These are phyloP conservation scores for Ursus arctos DNA, from an alignment of 2,113 vertebrate genomes.

Conservation along the genomic window DNA sequence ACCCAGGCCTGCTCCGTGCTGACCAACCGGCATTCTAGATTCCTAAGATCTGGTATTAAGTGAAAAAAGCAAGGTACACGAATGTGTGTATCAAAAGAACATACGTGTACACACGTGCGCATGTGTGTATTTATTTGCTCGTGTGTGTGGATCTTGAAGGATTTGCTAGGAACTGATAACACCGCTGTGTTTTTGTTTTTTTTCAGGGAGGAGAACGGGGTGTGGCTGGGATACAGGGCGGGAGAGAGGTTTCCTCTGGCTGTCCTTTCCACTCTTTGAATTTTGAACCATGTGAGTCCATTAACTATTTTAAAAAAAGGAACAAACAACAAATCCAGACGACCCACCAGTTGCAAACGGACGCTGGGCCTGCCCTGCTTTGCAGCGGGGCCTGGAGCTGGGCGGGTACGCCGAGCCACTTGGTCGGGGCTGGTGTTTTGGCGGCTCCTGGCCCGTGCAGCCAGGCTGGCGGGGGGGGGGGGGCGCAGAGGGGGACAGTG, in stretches of 20 bases:
- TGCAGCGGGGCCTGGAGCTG: background rate
- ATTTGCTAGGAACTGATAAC: background rate
- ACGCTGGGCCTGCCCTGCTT: background rate
- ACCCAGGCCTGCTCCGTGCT: background rate
- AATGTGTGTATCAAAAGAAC: background rate
- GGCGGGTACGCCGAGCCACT: accelerated
- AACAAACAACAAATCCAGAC: background rate
- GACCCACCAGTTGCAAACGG: too few relatives aligned
- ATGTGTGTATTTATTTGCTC: background rate
- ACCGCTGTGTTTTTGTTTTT: background rate
- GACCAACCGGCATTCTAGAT: background rate
- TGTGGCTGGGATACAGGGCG: background rate
- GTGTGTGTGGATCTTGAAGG: background rate
- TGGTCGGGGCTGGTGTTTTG: background rate
- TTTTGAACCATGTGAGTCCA: background rate
- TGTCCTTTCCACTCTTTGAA: background rate
- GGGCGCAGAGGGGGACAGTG: accelerated
- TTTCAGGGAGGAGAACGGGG: too few relatives aligned
- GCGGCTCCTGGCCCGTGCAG: background rate
- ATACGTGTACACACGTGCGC: background rate
- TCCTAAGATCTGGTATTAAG: background rate
- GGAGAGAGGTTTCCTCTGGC: background rate
- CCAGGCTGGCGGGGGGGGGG: background rate
- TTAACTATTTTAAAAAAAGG: background rate
- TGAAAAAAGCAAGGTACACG: background rate